Evolutionary conservation across 2,888 invertebrate species (phyloP).

Genomic region (Eristalinus aeneus): DNA sequence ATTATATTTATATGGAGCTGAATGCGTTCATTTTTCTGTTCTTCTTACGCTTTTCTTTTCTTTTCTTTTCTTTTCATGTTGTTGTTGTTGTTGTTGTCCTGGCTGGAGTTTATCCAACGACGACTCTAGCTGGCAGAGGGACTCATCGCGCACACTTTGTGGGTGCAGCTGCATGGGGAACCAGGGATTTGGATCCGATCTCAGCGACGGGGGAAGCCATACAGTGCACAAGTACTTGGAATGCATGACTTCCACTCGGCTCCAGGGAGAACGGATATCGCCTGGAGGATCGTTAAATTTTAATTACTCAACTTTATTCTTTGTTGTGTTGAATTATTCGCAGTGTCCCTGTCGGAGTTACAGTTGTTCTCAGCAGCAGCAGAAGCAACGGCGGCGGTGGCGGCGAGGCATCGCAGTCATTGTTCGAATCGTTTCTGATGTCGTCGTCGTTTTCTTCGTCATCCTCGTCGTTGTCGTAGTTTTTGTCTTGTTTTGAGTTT

Average conservation of each 20-base stretch:
- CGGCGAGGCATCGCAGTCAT: not conserved
- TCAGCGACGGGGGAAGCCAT: conserved; percentile 29
- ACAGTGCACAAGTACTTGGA: conserved; percentile 14
- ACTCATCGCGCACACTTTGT: conserved; percentile 13
- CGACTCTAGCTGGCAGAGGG: no score
- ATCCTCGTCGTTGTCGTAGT: conserved; percentile 7
- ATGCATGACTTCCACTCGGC: conserved; percentile 46
- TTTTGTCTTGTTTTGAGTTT: conserved; percentile 32
- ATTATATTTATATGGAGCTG: conserved; percentile 57
- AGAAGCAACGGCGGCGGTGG: not conserved
- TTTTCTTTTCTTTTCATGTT: not conserved
- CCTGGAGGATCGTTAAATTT: conserved; percentile 70
- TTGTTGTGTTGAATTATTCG: conserved; percentile 69
- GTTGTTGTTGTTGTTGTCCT: not conserved
- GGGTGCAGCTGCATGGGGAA: conserved; percentile 14
- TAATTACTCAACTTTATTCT: conserved; percentile 71
- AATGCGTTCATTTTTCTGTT: conserved; percentile 14
- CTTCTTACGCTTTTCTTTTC: not conserved
- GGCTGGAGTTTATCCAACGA: not conserved
- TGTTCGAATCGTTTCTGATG: not conserved
- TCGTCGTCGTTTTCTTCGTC: conserved; percentile 5
- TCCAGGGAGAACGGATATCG: conserved; percentile 50
- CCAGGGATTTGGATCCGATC: conserved; percentile 23
- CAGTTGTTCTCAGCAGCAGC: conserved; percentile 31
- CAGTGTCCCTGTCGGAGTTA: conserved; percentile 53